Evolutionary conservation across 2,888 invertebrate species (phyloP), one percentile per base, ranked within the genome.

Genomic region (Lithosia quadra): DNA sequence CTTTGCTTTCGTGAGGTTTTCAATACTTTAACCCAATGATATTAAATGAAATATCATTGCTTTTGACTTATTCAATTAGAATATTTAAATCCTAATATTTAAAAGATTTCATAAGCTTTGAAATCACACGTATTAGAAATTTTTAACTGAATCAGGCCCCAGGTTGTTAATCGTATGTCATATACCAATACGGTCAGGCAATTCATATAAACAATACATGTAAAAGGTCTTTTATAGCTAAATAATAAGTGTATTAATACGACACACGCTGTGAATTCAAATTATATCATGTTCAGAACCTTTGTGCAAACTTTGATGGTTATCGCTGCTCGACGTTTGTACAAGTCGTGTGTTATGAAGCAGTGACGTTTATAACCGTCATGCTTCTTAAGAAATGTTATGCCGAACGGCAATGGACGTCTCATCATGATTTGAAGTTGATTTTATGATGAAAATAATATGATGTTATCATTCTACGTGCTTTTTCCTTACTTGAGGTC

Each of bases 171-270:
- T 43, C 43, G 43, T 4, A 39, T 18, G 18, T n/a, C 43, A 43
- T 13, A 18, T 4, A 24, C 1, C 1, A 39, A 60, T 22, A 22
- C 33, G 21, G n/a, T 18, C 18, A 36, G 64, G 80, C 79, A 78
- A 76, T 78, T 68, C 67, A 80, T 75, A 72, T 68, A 71, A 76
- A 78, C 76, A 78, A 71, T 73, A 61, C 33, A 63, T 72, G 68
- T 75, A 75, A 78, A 71, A 66, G 67, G 66, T 61, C 28, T 53
- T 78, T 78, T 73, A 78, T 75, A 73, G 71, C 67, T 69, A 70
- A 81, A 81, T 81, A 81, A 78, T 81, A 78, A 78, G 76, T 69
- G 28, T 79, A 72, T 78, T 78, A 80, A 73, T 55, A 18, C n/a
- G 73, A 65, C 68, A 39, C 66, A 66, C 71, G 76, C 76, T 81